A percentile compares a stretch with the other conserved stretches of the same genome.
These are phyloP conservation scores for Ophioderma brevispina DNA, from an alignment of 35 echinoderm and acorn worm genomes.

Conservation along the genomic window DNA sequence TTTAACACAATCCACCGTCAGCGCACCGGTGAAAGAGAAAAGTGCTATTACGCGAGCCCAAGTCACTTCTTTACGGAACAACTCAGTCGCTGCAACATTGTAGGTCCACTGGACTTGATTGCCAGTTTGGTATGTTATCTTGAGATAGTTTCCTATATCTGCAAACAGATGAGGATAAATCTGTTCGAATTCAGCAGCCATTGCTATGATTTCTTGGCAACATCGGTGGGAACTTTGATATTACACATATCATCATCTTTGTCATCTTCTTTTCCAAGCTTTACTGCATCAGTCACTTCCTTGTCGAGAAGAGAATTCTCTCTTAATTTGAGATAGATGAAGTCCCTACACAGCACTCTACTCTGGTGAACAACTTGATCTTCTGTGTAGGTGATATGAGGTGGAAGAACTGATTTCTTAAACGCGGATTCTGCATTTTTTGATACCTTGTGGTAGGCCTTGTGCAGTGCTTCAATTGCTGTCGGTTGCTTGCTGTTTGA, in stretches of 20 bases:
- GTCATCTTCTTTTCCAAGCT: not conserved
- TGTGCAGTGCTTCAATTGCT: not conserved
- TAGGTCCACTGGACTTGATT: conserved; percentile 34
- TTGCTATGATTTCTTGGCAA: conserved; percentile 46
- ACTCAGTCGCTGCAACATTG: conserved; percentile 15
- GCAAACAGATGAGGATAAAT: conserved; percentile 50
- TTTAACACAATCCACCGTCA: conserved; percentile 60
- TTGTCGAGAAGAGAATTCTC: conserved; percentile 30
- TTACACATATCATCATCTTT: not conserved
- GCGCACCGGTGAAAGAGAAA: conserved; percentile 42
- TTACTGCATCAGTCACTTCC: not conserved
- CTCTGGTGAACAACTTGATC: conserved; percentile 48
- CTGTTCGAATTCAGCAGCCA: conserved; percentile 51
- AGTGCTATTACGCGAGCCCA: conserved; percentile 54
- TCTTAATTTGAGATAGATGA: conserved; percentile 34
- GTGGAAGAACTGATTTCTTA: not conserved
- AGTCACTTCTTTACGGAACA: conserved; percentile 28
- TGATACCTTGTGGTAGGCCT: not conserved
- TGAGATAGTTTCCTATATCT: conserved; percentile 33
- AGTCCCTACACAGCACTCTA: conserved; percentile 51
- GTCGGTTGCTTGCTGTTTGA: not conserved
- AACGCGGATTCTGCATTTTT: not conserved
- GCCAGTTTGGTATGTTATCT: conserved; percentile 32
- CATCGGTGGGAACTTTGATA: conserved; percentile 8
- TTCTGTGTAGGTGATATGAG: conserved; percentile 2